Conservation (phyloP, 2,113 vertebrate genomes). For the Cacatua alba region DNA sequence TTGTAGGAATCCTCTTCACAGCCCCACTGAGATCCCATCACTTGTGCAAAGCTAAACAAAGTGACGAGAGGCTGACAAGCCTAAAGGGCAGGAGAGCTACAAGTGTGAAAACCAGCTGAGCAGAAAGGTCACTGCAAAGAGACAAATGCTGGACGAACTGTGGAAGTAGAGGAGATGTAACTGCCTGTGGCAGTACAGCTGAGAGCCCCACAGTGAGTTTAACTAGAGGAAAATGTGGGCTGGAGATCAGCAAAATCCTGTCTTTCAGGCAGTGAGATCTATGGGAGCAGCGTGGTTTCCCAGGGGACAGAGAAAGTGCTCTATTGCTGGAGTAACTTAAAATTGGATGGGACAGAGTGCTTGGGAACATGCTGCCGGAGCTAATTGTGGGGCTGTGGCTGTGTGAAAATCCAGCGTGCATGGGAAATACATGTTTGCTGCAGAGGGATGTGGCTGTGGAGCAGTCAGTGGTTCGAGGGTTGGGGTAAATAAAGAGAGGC, state of each 20-base stretch:
- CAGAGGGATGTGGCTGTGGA: neutral
- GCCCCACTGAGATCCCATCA: neutral
- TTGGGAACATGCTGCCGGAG: conserved; percentile 61
- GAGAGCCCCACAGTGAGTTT: conserved; percentile 8
- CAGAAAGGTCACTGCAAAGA: neutral
- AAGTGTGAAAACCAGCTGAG: conserved; percentile 13
- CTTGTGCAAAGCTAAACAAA: neutral
- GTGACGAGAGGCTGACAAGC: conserved; percentile 14
- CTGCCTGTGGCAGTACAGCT: neutral
- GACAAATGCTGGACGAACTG: neutral
- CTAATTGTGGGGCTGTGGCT: conserved; percentile 33
- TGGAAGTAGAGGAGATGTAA: neutral
- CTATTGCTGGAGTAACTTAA: conserved; percentile 62
- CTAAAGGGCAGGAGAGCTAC: conserved; percentile 2
- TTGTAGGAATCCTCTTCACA: neutral
- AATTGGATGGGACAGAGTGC: conserved; percentile 63
- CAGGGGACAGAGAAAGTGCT: neutral
- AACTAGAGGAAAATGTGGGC: conserved; percentile 14
- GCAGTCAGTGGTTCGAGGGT: neutral
- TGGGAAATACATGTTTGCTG: neutral
- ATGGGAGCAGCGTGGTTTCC: conserved; percentile 25
- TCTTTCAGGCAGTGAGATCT: neutral
- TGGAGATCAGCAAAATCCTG: conserved; percentile 37
- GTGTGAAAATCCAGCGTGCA: neutral
- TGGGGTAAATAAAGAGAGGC: neutral